These are phyloP conservation scores for Samia ricini DNA, from an alignment of 1,140 invertebrate species.

Conservation along the genomic window DNA sequence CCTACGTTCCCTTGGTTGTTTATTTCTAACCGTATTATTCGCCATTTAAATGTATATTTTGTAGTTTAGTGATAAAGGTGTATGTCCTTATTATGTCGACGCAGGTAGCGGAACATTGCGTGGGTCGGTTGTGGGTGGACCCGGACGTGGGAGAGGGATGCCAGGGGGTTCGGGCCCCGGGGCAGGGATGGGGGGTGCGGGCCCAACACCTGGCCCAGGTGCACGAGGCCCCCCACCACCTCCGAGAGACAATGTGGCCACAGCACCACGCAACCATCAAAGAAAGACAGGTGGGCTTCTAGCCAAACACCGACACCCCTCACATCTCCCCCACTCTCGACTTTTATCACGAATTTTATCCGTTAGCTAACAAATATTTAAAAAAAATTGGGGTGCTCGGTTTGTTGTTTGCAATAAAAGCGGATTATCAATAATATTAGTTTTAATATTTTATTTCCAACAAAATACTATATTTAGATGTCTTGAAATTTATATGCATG, in stretches of 20 bases:
- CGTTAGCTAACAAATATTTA: conserved; percentile 11
- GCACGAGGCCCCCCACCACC: conserved; percentile 90
- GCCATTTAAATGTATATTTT: no score
- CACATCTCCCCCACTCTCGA: conserved; percentile 25
- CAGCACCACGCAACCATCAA: conserved; percentile 57
- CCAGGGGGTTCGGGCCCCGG: conserved; percentile 84
- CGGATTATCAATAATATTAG: not conserved
- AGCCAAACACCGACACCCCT: conserved; percentile 4
- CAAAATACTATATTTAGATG: not conserved
- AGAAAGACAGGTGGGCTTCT: conserved; percentile 61
- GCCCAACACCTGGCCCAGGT: conserved; percentile 81
- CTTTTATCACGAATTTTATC: conserved; percentile 7
- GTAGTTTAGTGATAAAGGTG: no score
- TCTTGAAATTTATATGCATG: not conserved
- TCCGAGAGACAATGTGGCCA: conserved; percentile 82
- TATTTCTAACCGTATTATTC: no score
- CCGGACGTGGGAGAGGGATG: conserved; percentile 84
- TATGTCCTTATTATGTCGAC: not conserved
- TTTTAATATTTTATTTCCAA: not conserved
- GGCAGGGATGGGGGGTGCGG: conserved; percentile 82
- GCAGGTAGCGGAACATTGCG: conserved; percentile 30
- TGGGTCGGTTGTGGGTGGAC: conserved; percentile 79
- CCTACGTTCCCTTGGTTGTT: no score
- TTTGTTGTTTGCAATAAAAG: conserved; percentile 5
- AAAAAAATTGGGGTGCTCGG: not conserved